phyloP scores from a whole-genome alignment of 2,113 vertebrate species.

The Rhea americana region DNA sequence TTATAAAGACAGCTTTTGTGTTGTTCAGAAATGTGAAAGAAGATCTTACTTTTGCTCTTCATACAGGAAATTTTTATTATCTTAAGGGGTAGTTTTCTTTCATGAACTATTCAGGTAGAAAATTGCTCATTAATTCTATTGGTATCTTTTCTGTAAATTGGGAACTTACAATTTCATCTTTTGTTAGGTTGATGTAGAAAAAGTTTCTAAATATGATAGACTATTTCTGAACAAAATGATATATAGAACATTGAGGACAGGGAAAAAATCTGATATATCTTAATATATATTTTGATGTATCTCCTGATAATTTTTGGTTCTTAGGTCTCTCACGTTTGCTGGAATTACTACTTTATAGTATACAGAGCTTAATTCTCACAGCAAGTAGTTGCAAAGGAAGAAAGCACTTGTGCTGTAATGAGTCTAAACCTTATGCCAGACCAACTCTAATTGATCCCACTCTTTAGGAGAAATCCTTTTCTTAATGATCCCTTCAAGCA shows the following conservation, averaged over 20 bases:
- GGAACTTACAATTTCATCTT: neutral
- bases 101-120: neutral
- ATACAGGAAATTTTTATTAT: rapidly evolving
- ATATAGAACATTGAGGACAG: neutral
- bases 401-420: conserved; percentile 7
- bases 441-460: conserved; percentile 44
- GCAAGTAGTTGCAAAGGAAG: neutral
- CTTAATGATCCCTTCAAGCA: conserved; percentile 61
- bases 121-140: neutral
- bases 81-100: neutral
- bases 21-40: neutral
- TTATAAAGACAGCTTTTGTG: neutral
- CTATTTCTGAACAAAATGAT: neutral
- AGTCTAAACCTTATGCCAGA: conserved; percentile 7
- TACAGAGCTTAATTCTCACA: neutral
- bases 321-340: neutral
- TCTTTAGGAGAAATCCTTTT: conserved; percentile 59
- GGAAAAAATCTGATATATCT: neutral
- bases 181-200: neutral
- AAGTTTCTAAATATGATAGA: neutral
- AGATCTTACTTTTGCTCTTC: neutral
- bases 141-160: neutral
- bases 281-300: neutral
- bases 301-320: neutral
- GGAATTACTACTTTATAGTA: neutral